Evolutionary conservation across 2,888 invertebrate genomes (phyloP), one percentile per base, ranked within the genome.

Genomic region (Torymus texanus): DNA sequence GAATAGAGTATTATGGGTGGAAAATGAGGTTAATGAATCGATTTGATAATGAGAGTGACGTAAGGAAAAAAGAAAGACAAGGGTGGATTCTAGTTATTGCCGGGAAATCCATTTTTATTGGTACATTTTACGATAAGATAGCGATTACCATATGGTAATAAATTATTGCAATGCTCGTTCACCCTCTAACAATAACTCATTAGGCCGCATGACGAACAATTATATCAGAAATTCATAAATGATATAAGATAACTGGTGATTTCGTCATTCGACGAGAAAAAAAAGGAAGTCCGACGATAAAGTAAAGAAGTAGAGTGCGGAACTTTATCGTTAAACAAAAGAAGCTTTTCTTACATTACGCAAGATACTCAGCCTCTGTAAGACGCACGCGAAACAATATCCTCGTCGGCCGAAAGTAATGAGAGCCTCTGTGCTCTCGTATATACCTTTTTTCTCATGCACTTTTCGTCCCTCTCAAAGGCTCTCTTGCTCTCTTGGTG

Each of bases 361-460:
- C 41, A 41, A 41, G 41, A 41, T 41, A 41, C 41, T 41, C 41
- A 41, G 41, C 41, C 41, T 41, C 41, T 41, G 41, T 41, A 41
- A 41, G 41, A 41, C 8, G 55, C 29, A 29, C 21, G 55, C 29
- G 18, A 56, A 68, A 24, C 24, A 29, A 56, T 55, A 55, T 41
- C 41, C 29, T 68, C 21, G 55, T 29, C 67, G n/a, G 24, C 67
- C 67, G 56, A 70, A 58, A 59, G 70, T 62, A 72, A 66, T 74
- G 79, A 79, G 75, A 78, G 73, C 81, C 79, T 72, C 56, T 76
- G 62, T 29, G 50, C 55, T 63, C 41, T 41, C 41, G 10, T 41
- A 41, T 41, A 41, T 41, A 41, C 41, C 41, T 41, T 41, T 41
- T 41, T 41, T 41, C 41, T 41, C 77, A 58, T 75, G 74, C 74